phyloP scores from a whole-genome alignment of 2,888 invertebrate species.

The Calameuta filiformis region DNA sequence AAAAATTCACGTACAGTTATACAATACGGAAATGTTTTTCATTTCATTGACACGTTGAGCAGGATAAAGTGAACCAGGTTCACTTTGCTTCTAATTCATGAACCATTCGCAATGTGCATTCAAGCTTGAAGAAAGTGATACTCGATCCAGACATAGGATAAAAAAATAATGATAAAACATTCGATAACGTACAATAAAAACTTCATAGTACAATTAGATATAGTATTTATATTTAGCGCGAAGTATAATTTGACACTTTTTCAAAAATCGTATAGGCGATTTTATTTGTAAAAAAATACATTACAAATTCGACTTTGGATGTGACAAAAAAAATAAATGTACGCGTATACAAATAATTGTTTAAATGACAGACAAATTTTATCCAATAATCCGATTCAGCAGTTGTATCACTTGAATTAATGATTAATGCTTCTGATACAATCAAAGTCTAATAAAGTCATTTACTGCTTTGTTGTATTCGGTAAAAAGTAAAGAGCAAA shows the following conservation, averaged over 20 bases:
- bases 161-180: neutral
- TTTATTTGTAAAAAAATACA: too few relatives aligned
- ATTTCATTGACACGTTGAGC: neutral
- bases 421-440: neutral
- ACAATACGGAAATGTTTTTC: neutral
- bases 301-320: neutral
- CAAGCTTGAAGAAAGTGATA: neutral
- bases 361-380: neutral
- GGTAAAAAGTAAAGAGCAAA: neutral
- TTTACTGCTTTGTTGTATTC: neutral
- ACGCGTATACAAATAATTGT: neutral
- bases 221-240: neutral
- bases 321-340: neutral
- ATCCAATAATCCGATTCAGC: neutral
- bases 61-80: neutral
- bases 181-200: neutral
- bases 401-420: neutral
- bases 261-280: neutral
- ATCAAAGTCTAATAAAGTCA: neutral
- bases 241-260: neutral
- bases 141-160: neutral
- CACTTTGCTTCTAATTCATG: neutral
- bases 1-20: neutral
- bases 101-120: neutral
- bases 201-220: neutral